Percentiles rank a stretch among this genome's conserved stretches.
Conservation (phyloP, 2,113 vertebrate species). For the Xyliphius kryptos region DNA sequence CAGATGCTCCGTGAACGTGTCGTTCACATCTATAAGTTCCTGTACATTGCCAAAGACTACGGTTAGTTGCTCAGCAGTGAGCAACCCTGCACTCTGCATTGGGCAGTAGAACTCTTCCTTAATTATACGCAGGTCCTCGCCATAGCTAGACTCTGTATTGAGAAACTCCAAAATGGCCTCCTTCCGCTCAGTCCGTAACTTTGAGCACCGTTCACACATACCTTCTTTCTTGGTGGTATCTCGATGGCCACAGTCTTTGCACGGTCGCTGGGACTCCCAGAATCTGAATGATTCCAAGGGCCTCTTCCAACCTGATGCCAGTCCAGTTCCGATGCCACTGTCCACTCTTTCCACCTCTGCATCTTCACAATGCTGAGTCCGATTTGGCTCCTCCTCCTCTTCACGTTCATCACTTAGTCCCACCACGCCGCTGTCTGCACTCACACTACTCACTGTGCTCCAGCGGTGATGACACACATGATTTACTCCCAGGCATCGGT, state of each 20-base stretch:
- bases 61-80: constrained; percentile 74
- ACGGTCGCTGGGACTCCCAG: constrained; percentile 77
- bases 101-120: constrained; percentile 83
- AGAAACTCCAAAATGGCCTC: constrained; percentile 87
- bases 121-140: constrained; percentile 81
- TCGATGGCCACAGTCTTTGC: constrained; percentile 77
- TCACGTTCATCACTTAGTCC: constrained; percentile 73
- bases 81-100: constrained; percentile 78
- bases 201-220: constrained; percentile 78
- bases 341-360: constrained; percentile 77
- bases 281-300: constrained; percentile 66
- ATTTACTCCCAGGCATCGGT: constrained; percentile 48
- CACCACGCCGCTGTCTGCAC: constrained; percentile 81
- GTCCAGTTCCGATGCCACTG: constrained; percentile 75
- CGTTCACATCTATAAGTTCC: constrained; percentile 81
- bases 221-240: constrained; percentile 66
- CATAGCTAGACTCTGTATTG: constrained; percentile 81
- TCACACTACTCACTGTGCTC: constrained; percentile 86
- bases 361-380: constrained; percentile 48
- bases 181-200: constrained; percentile 77
- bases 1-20: constrained; percentile 78
- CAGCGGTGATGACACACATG: constrained; percentile 70
- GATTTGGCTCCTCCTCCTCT: constrained; percentile 56
- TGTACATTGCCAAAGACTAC: constrained; percentile 83
- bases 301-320: constrained; percentile 74